Base-by-base conservation (phyloP, 2,113 vertebrate species). In the Acrocephalus kingi region DNA sequence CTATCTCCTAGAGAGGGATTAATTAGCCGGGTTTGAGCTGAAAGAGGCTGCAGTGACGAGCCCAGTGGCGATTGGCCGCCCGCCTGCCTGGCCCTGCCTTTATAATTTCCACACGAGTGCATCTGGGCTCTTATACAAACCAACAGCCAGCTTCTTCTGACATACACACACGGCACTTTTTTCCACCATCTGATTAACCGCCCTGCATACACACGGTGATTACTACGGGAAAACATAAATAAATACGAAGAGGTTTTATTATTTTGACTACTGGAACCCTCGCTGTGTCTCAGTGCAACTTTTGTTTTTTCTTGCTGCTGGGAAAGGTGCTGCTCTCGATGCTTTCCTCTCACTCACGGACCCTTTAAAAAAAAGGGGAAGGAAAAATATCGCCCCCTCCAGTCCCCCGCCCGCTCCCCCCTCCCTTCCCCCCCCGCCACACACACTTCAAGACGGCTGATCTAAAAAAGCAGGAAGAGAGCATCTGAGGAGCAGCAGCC, bases 71-170 rank as follows among this genome's bases (percentile, higher is more conserved):
- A 99, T 99, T 99, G 99, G 99, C 98, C 98, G 98, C 98, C 96
- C 97, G 97, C 98, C 97, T 96, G 96, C 97, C 98, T 98, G 98
- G 98, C 98, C 99, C 99, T 99, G 99, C 99, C 99, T 99, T 98
- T 99, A 98, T 99, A 98, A 99, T 99, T 99, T 98, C 98, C 98
- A 98, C 97, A 97, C 97, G 98, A 98, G 98, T 97, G 98, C 98
- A 97, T 98, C 98, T 97, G 98, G 98, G 98, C 98, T 98, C 98
- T 99, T 98, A 98, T 98, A 98, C 98, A 98, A 98, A 99, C 98
- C 98, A 97, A 98, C 97, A 98, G 98, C 97, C 98, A 98, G 98
- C 98, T 97, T 97, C 98, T 97, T 79, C 91, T 98, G 95, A 97
- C 98, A 98, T 96, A 98, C 98, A 98, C 97, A 97, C 97, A 96